Conservation (phyloP, 2,113 vertebrate species). For the Nipponia nippon region DNA sequence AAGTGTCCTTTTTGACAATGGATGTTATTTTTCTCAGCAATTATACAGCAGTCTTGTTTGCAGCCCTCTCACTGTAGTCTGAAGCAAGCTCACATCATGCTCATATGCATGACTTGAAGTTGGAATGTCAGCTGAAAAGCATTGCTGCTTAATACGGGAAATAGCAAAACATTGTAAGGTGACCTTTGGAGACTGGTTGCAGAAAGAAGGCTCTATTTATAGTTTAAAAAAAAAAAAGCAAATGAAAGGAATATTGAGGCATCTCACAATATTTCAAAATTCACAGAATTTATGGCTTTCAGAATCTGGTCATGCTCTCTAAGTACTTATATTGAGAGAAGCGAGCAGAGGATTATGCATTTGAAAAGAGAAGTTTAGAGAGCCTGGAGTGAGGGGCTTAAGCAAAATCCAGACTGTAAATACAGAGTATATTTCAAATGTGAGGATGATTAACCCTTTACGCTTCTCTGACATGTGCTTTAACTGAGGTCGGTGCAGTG, state of each 20-base stretch:
- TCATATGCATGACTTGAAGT: slow-evolving; percentile 64
- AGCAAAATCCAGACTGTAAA: slow-evolving; percentile 26
- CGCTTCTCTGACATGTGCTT: not conserved
- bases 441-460: slow-evolving; percentile 20
- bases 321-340: not conserved
- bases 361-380: not conserved
- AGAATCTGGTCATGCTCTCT: not conserved
- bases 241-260: not conserved
- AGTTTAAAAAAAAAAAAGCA: not conserved
- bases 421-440: slow-evolving; percentile 9
- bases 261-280: not conserved
- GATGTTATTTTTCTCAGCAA: not conserved
- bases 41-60: slow-evolving; percentile 37
- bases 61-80: slow-evolving; percentile 38
- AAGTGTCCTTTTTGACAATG: slow-evolving; percentile 35
- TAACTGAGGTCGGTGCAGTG: not conserved
- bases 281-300: not conserved
- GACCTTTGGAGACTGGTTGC: slow-evolving; percentile 59
- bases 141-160: slow-evolving; percentile 53
- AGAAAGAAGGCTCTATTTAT: slow-evolving; percentile 32
- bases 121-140: slow-evolving; percentile 66
- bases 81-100: slow-evolving; percentile 43
- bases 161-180: slow-evolving; percentile 44
- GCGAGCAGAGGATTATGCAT: not conserved
- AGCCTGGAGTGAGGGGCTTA: not conserved